Evolutionary conservation across 2,888 invertebrate genomes (phyloP), one percentile per base, ranked within the genome.

Genomic region (Chloromyia formosa): DNA sequence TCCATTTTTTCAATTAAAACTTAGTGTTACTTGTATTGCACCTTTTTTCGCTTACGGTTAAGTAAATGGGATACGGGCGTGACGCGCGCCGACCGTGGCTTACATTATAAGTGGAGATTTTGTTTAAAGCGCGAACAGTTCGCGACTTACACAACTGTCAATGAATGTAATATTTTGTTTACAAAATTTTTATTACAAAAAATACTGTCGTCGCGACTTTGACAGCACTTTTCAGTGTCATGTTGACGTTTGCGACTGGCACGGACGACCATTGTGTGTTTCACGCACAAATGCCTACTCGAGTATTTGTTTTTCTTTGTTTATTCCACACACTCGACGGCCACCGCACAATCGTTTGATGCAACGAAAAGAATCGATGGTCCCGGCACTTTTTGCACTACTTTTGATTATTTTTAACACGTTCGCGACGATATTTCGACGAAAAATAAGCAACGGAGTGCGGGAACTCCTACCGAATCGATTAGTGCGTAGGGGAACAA

Each of bases 111-210:
- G 40, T 9, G 23, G 40, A 9, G 35, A 23, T 2, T 7, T 71
- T 18, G 56, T 71, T 66, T 66, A 49, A 35, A 66, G 71, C 71
- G 71, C 56, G 56, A 42, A 58, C 7, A 35, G 2, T 12, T 40
- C 58, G 56, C 56, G 58, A 40, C 35, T 58, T 71, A 40, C n/a
- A 53, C 71, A 71, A 71, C 56, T 71, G 71, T 71, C 71, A 71
- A 20, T 22, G 71, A 35, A 12, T 7, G 56, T 56, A 56, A 61
- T 18, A 73, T 73, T 73, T 73, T 73, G 73, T 73, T 73, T 73
- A 73, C 73, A 73, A 73, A 73, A 61, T 61, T 60, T 60, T 73
- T 73, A 58, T 56, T 73, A 60, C 73, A 60, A 73, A 73, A 73
- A 73, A 60, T 27, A 23, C 42, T 61, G 16, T 60, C 58, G 69